Evolutionary conservation across 2,888 invertebrate species (phyloP), one percentile per base, ranked within the genome.

Genomic region (Andrena dorsata): DNA sequence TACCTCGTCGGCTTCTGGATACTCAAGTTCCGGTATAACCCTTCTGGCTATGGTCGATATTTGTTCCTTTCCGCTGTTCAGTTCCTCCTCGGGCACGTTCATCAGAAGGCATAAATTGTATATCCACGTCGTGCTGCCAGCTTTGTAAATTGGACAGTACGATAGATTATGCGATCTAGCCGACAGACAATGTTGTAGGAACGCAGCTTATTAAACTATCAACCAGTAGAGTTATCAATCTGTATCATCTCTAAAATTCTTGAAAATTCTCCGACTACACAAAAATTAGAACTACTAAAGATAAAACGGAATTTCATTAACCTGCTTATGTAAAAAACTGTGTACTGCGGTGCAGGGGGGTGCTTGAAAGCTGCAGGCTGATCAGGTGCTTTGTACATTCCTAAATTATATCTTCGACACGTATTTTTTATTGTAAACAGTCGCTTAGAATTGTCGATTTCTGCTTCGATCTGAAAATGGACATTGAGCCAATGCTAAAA

Each of bases 121-220:
- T 1, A 95, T 91, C 94, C 94, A 94, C 6, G 94, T 94, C 6
- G 95, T 94, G 7, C 94, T 94, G 6, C 94, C 94, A 16, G 94
- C 94, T 90, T 95, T 95, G 89, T 94, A 95, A 30, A 95, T 91
- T 4, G 95, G 95, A 84, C 95, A 95, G 90, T 94, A 95, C 0
- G 94, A 94, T 70, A 95, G 72, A 71, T 93, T 92, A 85, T 94
- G 92, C 6, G 86, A 84, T 81, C 94, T 94, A 84, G 60, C 63
- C 56, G 76, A 58, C 49, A 78, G 77, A 66, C 61, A 66, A 80
- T 26, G 63, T 69, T 10, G 73, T 16, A 28, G 56, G 51, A 35
- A 23, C 13, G n/a, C 32, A 30, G 13, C 0, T 47, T 23, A 60
- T 79, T 58, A 56, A 69, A 76, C 28, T 28, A 2, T 13, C 58